These are phyloP conservation scores for Craterocephalus amniculus DNA, from an alignment of 2,797 vertebrate species.

Conservation along the genomic window DNA sequence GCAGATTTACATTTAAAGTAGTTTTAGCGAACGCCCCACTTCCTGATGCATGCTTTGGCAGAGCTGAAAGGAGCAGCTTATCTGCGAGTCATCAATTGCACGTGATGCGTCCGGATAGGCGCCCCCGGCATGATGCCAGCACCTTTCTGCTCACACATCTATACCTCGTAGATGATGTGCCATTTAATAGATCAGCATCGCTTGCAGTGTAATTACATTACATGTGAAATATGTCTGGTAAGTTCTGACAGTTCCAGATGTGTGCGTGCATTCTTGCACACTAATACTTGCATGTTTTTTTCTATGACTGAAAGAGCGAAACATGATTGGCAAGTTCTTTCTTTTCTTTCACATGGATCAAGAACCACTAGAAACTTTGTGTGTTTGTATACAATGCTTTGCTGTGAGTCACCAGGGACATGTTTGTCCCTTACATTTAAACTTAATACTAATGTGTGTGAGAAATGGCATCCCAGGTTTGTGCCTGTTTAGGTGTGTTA, in stretches of 20 bases:
- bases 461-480: conserved; percentile 32
- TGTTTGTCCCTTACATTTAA: conserved; percentile 65
- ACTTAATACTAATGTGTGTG: conserved; percentile 56
- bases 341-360: conserved; percentile 62
- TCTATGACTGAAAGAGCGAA: conserved; percentile 65
- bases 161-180: conserved; percentile 66
- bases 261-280: background rate
- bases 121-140: conserved; percentile 40
- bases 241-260: conserved; percentile 40
- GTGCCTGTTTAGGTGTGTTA: conserved; percentile 42
- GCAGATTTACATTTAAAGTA: conserved; percentile 88
- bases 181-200: conserved; percentile 54
- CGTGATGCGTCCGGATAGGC: conserved; percentile 71
- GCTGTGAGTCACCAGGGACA: conserved; percentile 47
- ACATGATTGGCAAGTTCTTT: conserved; percentile 70
- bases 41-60: conserved; percentile 76
- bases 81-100: conserved; percentile 79
- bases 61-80: conserved; percentile 73
- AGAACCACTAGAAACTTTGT: conserved; percentile 41
- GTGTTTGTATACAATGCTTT: conserved; percentile 23
- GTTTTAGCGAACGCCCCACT: conserved; percentile 79
- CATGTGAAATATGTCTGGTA: conserved; percentile 39
- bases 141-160: conserved; percentile 60
- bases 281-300: conserved; percentile 50
- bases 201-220: conserved; percentile 68